phyloP scores from a whole-genome alignment of 2,888 invertebrate genomes.

The Melipona beecheii region DNA sequence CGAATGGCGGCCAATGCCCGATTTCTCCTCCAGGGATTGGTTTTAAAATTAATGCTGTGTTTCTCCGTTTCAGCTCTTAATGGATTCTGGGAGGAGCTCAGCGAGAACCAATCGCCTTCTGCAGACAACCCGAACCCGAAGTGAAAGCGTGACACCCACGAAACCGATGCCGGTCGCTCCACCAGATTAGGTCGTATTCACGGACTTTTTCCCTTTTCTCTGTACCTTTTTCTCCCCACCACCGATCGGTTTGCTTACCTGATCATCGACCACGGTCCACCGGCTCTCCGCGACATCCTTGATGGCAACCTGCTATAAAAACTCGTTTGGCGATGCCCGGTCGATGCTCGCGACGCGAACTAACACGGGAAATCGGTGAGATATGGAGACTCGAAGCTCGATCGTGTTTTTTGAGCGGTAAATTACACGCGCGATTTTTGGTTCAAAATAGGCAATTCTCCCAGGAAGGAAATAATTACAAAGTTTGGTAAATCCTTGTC shows the following conservation, averaged over 20 bases:
- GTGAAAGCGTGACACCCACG: conserved; percentile 80
- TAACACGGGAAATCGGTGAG: background rate
- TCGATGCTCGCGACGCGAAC: background rate
- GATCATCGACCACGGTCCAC: conserved; percentile 26
- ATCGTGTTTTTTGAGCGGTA: background rate
- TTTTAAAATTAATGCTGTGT: conserved; percentile 81
- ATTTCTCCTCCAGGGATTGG: conserved; percentile 77
- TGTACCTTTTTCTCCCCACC: background rate
- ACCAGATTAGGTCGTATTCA: conserved; percentile 59
- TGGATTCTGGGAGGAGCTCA: conserved; percentile 80
- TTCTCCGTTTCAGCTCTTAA: conserved; percentile 80
- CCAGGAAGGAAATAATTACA: background rate
- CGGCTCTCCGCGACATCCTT: conserved; percentile 6
- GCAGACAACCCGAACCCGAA: conserved; percentile 70
- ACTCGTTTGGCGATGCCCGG: conserved; percentile 5
- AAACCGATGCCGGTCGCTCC: conserved; percentile 70
- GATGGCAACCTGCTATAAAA: conserved; percentile 9
- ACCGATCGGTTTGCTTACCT: conserved; percentile 37
- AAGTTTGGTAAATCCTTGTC: background rate
- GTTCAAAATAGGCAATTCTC: rapidly evolving
- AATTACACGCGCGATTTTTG: background rate
- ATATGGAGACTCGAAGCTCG: background rate
- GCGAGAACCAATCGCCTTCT: conserved; percentile 81
- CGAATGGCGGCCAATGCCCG: conserved; percentile 77
- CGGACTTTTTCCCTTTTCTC: conserved; percentile 45